Base-by-base conservation (phyloP, 1,140 invertebrate genomes). In the Plodia interpunctella region DNA sequence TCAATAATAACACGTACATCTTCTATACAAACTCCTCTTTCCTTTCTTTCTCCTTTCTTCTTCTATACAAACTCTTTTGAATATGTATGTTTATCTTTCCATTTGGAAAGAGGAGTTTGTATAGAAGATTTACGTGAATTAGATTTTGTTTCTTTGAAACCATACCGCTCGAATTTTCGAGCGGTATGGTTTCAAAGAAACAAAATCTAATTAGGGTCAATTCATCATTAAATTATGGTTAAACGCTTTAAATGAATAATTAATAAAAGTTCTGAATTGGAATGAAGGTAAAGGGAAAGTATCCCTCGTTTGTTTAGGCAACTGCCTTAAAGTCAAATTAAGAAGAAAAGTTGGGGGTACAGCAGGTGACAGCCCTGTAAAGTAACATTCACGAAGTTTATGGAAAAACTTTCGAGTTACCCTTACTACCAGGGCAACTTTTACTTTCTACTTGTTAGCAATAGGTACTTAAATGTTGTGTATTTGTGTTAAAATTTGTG, bases 351-450 rank as follows among this genome's bases (percentile, higher is more conserved):
- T 25, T 49, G 15, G 11, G 21, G 20, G n/a, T 49, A 49, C 55
- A 57, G 25, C 55, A 57, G 55, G 55, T 57, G 55, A 57, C 55
- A 57, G 55, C 9, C 38, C 38, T 44, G 10, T 49, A 57, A 55
- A 55, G 30, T 10, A 44, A 38, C 54, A 21, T 35, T 38, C 19
- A 44, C 54, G 13, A 35, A 55, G 18, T 30, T 55, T 44, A 15
- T 38, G 54, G 15, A 44, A 38, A 55, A 38, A 38, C 54, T 55
- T 19, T 18, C 6, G 11, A 38, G 18, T 5, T 19, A 32, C 30
- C 30, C 11, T 32, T 1, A 32, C 30, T 44, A 44, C 13, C 5
- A 44, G 13, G 5, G 2, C 38, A 44, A 15, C 38, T 32, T 32
- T 32, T 6, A 25, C 21, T 25, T 25, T 2, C 6, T 2, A 25